A percentile compares a stretch with the other conserved stretches of the same genome.
Conservation (phyloP, 2,888 invertebrate species). For the Acleris sparsana region DNA sequence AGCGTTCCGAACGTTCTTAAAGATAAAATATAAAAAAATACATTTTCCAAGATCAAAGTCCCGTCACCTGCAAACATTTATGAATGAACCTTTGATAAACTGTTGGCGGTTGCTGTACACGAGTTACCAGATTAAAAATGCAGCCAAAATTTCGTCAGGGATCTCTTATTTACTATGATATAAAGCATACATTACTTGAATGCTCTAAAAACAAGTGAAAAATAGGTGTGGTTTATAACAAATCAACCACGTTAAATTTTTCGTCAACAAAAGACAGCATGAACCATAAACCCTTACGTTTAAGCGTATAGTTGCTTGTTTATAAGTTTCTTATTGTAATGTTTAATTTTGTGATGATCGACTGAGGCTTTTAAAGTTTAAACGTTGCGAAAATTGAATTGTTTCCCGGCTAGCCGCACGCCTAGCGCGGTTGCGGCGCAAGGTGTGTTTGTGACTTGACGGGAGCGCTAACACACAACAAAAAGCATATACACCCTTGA, state of each 20-base stretch:
- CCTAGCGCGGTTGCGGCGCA: constrained; percentile 43
- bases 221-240: constrained; percentile 19
- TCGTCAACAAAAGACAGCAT: neutral
- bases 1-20: constrained; percentile 35
- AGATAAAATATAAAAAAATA: constrained; percentile 51
- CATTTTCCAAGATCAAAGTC: constrained; percentile 53
- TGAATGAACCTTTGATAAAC: constrained; percentile 49
- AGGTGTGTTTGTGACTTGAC: constrained; percentile 32
- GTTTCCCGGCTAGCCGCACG: constrained; percentile 47
- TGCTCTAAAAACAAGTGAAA: constrained; percentile 3
- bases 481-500: no score
- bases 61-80: constrained; percentile 54
- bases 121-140: constrained; percentile 2
- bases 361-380: constrained; percentile 56
- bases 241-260: constrained; percentile 26
- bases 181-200: neutral
- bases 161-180: neutral
- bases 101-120: constrained; percentile 43
- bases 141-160: neutral
- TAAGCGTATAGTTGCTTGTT: constrained; percentile 5
- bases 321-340: constrained; percentile 17
- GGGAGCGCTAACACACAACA: constrained; percentile 5
- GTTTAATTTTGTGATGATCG: constrained; percentile 43
- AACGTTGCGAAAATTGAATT: constrained; percentile 63
- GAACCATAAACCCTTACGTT: neutral